Base-by-base conservation (phyloP, 2,888 invertebrate species). In the Drosophila subsilvestris region DNA sequence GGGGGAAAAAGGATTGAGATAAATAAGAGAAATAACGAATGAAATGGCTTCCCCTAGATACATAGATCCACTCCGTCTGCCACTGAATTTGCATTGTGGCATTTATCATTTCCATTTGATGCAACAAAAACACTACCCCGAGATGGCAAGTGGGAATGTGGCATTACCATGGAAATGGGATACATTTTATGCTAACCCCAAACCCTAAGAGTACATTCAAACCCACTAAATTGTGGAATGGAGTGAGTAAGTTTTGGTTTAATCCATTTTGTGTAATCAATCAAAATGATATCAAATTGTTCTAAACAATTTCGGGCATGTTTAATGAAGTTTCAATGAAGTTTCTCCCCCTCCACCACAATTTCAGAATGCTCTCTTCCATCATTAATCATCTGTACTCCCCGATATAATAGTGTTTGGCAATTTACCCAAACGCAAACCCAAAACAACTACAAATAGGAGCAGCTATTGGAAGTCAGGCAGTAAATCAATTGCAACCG, bases 401-500 rank as follows among this genome's bases (percentile, higher is more conserved):
- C n/a, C 37, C n/a, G n/a, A 37, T 37, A n/a, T 37, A 37, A n/a
- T 65, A 66, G 65, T 65, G 55, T 44, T 51, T 42, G 49, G 51
- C 58, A 43, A 42, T 49, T 57, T 8, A 12, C 25, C 44, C 17
- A 5, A 25, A 6, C 25, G 5, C 25, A 25, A 25, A 5, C 25
- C 25, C 3, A 4, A 25, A 25, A 55, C 50, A 51, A 70, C 63
- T 48, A 70, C 62, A 56, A 69, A 61, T 53, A 45, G 7, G 37
- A n/a, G 37, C 37, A 37, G 37, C 37, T 7, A n/a, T 37, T 37
- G 37, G 37, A n/a, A 37, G 53, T 55, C 32, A 37, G n/a, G 66
- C 68, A 62, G 65, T 84, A 84, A 84, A 84, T 86, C 83, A 81
- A 86, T 72, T 75, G 62, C 55, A 57, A 66, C 63, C 62, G 56